Evolutionary conservation across 1,140 invertebrate genomes (phyloP).

Genomic region (Drusus annulatus): DNA sequence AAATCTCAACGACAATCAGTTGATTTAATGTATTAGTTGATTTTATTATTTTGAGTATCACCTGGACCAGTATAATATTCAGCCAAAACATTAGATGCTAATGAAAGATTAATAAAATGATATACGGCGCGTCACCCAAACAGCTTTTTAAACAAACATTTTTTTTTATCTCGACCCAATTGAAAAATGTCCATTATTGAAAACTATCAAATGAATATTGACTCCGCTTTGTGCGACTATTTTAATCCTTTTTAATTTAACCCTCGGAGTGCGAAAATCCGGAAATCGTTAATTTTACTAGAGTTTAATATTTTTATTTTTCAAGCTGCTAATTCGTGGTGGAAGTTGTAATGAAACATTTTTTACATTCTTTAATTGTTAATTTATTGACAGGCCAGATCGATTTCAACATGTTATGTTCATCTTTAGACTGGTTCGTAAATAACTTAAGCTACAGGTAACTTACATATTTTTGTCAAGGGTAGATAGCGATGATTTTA

Average conservation of each 20-base stretch:
- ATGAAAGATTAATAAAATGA: slow-evolving; percentile 52
- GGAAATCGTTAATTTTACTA: too few species aligned
- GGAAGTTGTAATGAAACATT: too few species aligned
- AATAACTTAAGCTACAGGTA: too few species aligned
- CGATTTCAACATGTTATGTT: too few species aligned
- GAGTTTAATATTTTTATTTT: too few species aligned
- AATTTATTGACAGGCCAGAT: too few species aligned
- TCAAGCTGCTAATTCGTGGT: too few species aligned
- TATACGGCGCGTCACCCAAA: slow-evolving; percentile 12
- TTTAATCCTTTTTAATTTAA: slow-evolving; percentile 9
- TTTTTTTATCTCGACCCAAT: slow-evolving; percentile 9
- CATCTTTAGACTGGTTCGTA: too few species aligned
- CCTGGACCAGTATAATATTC: slow-evolving; percentile 48
- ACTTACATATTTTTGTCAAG: too few species aligned
- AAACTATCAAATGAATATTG: slow-evolving; percentile 34
- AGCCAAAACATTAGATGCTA: slow-evolving; percentile 43
- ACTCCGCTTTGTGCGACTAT: not conserved
- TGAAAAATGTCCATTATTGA: slow-evolving; percentile 31
- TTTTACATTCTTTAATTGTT: too few species aligned
- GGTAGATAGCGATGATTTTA: too few species aligned
- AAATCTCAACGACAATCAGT: not conserved
- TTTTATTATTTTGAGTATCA: slow-evolving; percentile 25
- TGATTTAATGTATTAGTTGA: not conserved
- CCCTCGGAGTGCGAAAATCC: not conserved
- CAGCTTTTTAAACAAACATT: slow-evolving; percentile 25